These are phyloP conservation scores for Ceyx margarethae DNA, from an alignment of 2,113 vertebrate species.

Conservation along the genomic window DNA sequence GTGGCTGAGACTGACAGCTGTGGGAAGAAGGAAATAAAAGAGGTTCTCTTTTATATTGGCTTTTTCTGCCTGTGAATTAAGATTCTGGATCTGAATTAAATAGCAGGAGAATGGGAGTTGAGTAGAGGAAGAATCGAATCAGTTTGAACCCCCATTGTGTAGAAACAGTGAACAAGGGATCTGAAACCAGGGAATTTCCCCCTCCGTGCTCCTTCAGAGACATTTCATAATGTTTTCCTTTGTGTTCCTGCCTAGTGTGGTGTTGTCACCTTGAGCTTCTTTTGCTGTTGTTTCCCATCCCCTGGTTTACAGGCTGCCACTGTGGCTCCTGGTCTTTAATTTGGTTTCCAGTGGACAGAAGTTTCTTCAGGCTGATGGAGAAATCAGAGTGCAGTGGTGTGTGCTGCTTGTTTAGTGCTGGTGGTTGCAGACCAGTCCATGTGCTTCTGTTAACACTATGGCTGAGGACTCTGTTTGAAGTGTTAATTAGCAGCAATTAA, in stretches of 20 bases:
- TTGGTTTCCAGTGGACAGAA: background rate
- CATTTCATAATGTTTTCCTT: background rate
- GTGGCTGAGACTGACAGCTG: background rate
- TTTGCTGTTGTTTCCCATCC: background rate
- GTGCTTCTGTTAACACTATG: background rate
- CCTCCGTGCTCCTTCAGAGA: background rate
- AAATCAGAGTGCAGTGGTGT: background rate
- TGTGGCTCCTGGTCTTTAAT: background rate
- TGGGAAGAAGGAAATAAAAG: slow-evolving; percentile 45
- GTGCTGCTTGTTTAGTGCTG: background rate
- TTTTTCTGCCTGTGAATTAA: slow-evolving; percentile 9
- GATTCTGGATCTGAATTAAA: slow-evolving; percentile 14
- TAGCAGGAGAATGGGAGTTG: background rate
- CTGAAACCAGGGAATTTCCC: background rate
- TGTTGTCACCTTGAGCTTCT: slow-evolving; percentile 10
- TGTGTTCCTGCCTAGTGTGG: background rate
- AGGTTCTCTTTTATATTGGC: background rate
- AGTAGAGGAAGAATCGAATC: background rate
- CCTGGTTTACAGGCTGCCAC: background rate
- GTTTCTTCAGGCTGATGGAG: background rate
- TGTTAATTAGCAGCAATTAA: slow-evolving; percentile 67
- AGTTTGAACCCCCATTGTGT: background rate
- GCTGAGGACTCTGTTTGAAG: slow-evolving; percentile 58
- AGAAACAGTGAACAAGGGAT: background rate
- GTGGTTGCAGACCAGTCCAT: background rate